A percentile compares a stretch with the other conserved stretches of the same genome.
Conservation (phyloP, 2,888 invertebrate species). For the Dynastes grantii region DNA sequence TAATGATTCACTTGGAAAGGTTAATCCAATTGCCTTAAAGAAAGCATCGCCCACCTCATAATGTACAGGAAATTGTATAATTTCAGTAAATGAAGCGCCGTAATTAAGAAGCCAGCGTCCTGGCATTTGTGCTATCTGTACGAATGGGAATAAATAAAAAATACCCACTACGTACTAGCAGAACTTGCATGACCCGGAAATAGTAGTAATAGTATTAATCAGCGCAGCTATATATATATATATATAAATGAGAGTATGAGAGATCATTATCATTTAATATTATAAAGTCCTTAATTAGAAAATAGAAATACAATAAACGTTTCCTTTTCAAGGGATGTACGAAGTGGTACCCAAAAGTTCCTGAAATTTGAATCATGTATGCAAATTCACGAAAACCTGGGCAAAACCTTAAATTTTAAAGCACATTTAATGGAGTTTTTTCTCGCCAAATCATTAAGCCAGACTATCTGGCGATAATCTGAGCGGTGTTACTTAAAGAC, state of each 20-base stretch:
- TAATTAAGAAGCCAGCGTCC: not conserved
- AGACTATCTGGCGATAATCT: too few relatives aligned
- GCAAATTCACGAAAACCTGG: too few relatives aligned
- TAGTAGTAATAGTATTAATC: slow-evolving; percentile 54
- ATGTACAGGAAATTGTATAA: slow-evolving; percentile 55
- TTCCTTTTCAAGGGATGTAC: too few relatives aligned
- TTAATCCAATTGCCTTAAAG: slow-evolving; percentile 48
- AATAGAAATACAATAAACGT: too few relatives aligned
- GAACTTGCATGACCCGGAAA: not conserved
- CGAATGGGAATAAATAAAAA: slow-evolving; percentile 8
- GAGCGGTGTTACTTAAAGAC: too few relatives aligned
- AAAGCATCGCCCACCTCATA: slow-evolving; percentile 37
- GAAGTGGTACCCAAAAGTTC: too few relatives aligned
- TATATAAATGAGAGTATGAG: slow-evolving; percentile 31
- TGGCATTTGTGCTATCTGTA: not conserved
- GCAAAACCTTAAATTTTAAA: too few relatives aligned
- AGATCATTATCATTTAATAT: not conserved
- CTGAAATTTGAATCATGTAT: too few relatives aligned
- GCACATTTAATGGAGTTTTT: too few relatives aligned
- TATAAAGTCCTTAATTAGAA: too few relatives aligned
- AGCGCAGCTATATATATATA: slow-evolving; percentile 52
- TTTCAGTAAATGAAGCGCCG: slow-evolving; percentile 56
- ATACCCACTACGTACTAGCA: not conserved
- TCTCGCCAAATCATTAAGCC: too few relatives aligned
- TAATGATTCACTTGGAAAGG: slow-evolving; percentile 34